Conservation (phyloP, 64 coral and sea anemone species). For the Platygyra sinensis region DNA sequence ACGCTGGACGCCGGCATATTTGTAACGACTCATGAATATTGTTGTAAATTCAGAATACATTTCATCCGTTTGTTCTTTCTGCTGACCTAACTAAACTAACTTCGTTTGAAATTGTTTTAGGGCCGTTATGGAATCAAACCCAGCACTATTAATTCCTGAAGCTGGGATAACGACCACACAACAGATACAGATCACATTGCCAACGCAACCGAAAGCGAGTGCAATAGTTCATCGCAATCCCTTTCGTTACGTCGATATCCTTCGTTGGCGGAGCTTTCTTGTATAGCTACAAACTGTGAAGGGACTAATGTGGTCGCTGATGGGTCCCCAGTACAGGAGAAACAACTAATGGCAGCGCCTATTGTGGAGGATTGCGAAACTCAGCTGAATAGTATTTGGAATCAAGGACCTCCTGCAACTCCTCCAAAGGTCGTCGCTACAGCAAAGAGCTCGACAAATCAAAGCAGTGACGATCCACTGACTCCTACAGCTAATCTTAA, state of each 20-base stretch:
- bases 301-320: not conserved
- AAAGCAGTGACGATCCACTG: conserved; percentile 73
- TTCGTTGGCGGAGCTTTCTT: conserved; percentile 87
- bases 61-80: not conserved
- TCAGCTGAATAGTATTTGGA: conserved; percentile 48
- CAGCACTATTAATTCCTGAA: conserved; percentile 24
- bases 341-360: conserved; percentile 21
- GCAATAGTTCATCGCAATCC: conserved; percentile 63
- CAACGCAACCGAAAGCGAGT: conserved; percentile 49
- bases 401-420: conserved; percentile 62
- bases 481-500: conserved; percentile 97
- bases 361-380: conserved; percentile 23
- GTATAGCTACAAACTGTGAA: conserved; percentile 74
- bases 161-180: conserved; percentile 27
- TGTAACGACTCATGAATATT: not conserved
- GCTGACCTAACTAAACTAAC: not conserved
- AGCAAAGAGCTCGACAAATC: conserved; percentile 49
- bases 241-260: conserved; percentile 61
- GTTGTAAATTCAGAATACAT: not conserved
- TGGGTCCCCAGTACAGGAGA: not conserved
- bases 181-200: conserved; percentile 39
- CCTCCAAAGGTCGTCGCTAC: conserved; percentile 70
- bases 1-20: not conserved
- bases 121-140: conserved; percentile 46
- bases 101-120: conserved; percentile 29